Evolutionary conservation across 2,113 vertebrate species (phyloP).

Genomic region (Chloropsis hardwickii): DNA sequence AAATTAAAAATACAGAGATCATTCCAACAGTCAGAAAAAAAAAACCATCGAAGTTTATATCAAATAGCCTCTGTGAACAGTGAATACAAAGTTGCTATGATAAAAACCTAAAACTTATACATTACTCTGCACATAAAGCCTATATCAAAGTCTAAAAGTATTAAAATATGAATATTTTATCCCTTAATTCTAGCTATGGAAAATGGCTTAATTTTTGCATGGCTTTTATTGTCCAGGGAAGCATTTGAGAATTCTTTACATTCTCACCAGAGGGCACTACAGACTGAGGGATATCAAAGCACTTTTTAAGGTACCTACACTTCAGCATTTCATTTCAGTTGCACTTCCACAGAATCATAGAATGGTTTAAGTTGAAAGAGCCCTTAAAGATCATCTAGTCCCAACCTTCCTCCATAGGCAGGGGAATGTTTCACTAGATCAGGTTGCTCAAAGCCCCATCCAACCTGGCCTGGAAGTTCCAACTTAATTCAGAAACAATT

Average conservation of each 20-base stretch:
- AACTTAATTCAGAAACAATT: background rate
- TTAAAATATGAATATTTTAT: background rate
- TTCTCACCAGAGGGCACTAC: conserved; percentile 19
- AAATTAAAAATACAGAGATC: background rate
- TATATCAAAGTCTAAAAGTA: background rate
- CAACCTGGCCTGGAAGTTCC: background rate
- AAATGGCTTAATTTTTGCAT: background rate
- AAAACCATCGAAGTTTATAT: background rate
- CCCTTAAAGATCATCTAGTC: background rate
- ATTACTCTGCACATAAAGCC: background rate
- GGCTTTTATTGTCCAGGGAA: background rate
- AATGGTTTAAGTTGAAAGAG: background rate
- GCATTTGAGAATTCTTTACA: background rate
- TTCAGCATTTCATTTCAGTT: background rate
- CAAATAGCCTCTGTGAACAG: background rate
- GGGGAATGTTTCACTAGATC: background rate
- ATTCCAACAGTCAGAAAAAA: background rate
- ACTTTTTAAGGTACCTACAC: background rate
- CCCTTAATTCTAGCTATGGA: background rate
- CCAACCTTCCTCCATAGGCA: background rate
- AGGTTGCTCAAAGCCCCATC: background rate
- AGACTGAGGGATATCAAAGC: background rate
- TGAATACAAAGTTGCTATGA: background rate
- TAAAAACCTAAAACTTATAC: background rate
- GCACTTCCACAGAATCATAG: background rate